Percentiles rank a stretch among this genome's conserved stretches.
Conservation (phyloP, 2,113 vertebrate species). For the Marcusenius ussheri region DNA sequence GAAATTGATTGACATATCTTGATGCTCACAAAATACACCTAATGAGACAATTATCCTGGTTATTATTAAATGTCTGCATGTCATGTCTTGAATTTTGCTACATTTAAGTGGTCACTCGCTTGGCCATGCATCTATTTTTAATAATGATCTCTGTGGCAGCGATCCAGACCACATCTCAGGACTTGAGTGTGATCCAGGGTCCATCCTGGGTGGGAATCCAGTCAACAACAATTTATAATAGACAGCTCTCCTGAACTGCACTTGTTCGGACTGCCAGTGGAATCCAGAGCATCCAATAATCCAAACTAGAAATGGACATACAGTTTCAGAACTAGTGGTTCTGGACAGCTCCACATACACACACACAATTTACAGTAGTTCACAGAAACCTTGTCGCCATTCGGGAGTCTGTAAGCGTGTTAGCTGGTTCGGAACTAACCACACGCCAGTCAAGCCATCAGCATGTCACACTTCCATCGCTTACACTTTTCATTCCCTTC, state of each 20-base stretch:
- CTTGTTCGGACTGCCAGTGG: not conserved
- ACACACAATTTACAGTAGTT: not conserved
- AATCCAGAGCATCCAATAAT: not conserved
- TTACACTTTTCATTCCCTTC: conserved; percentile 7
- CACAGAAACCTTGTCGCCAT: not conserved
- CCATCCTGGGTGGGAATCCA: not conserved
- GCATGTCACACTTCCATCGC: not conserved
- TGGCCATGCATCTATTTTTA: not conserved
- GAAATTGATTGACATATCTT: not conserved
- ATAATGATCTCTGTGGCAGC: not conserved
- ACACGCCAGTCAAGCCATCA: not conserved
- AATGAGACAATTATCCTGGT: not conserved
- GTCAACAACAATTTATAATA: not conserved
- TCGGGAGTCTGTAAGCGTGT: not conserved
- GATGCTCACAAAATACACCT: not conserved
- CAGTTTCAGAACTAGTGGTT: not conserved
- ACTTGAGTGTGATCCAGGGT: not conserved
- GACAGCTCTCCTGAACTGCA: not conserved
- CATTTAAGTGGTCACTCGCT: not conserved
- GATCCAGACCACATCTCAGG: not conserved
- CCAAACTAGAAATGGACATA: not conserved
- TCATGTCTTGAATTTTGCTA: not conserved
- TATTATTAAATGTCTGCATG: not conserved
- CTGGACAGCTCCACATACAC: not conserved
- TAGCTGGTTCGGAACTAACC: not conserved